These are phyloP conservation scores for Nesidiocoris tenuis DNA, from an alignment of 2,888 invertebrate species.

Conservation along the genomic window DNA sequence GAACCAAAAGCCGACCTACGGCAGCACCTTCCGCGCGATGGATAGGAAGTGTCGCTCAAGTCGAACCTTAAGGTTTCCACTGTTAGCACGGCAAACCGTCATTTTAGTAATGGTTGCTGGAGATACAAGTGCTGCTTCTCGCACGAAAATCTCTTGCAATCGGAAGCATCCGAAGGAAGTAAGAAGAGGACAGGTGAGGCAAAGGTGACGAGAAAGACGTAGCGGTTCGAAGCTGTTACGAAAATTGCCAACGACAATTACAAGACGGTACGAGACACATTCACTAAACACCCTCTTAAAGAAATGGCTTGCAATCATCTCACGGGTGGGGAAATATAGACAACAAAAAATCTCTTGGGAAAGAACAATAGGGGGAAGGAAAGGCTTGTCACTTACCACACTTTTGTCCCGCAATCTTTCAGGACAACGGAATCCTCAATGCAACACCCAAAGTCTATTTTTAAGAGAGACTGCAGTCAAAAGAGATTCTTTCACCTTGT, in stretches of 20 bases:
- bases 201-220: not conserved
- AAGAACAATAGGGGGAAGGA: too few species aligned
- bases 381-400: too few species aligned
- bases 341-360: not conserved
- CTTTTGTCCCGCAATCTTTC: too few species aligned
- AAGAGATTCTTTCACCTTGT: too few species aligned
- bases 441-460: too few species aligned
- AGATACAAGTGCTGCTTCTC: not conserved
- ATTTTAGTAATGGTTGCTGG: conserved; percentile 32
- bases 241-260: conserved; percentile 44
- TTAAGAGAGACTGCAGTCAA: too few species aligned
- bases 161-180: conserved; percentile 15
- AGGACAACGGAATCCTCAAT: too few species aligned
- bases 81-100: conserved; percentile 13
- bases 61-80: not conserved
- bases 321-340: not conserved
- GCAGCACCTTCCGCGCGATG: not conserved
- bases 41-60: conserved; percentile 1
- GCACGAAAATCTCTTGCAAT: conserved; percentile 22
- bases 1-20: not conserved
- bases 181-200: conserved; percentile 25
- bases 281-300: conserved; percentile 41
- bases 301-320: conserved; percentile 34
- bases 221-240: conserved; percentile 38
- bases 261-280: conserved; percentile 37